Evolutionary conservation across 2,113 vertebrate genomes (phyloP).

Genomic region (Actenoides lindsayi): DNA sequence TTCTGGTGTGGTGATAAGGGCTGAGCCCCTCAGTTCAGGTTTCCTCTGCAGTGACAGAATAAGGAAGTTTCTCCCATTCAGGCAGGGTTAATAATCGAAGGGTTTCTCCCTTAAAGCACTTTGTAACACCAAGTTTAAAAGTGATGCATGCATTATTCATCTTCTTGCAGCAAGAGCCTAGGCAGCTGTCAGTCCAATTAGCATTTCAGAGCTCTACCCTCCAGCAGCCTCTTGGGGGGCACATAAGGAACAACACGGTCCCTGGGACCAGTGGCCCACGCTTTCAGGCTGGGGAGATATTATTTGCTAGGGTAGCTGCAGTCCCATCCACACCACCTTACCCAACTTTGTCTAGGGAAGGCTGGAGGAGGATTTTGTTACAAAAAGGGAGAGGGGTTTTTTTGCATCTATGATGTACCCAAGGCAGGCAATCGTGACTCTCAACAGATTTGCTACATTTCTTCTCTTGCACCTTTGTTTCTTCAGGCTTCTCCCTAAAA

Average conservation of each 20-base stretch:
- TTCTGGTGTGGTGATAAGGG: background rate
- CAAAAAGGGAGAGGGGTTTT: background rate
- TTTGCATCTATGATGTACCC: background rate
- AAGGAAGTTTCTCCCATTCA: background rate
- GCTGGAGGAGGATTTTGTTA: background rate
- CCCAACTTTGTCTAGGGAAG: background rate
- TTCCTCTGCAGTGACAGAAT: background rate
- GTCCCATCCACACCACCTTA: background rate
- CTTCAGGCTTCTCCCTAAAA: background rate
- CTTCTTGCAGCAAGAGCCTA: background rate
- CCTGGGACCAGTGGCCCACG: background rate
- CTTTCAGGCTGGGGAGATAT: background rate
- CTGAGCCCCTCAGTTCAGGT: background rate
- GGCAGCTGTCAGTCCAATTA: constrained; percentile 36
- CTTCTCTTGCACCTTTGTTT: background rate
- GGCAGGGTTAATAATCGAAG: background rate
- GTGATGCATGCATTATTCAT: constrained; percentile 54
- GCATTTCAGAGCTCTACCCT: background rate
- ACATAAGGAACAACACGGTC: background rate
- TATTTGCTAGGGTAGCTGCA: background rate
- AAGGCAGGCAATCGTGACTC: rapidly evolving
- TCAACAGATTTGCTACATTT: background rate
- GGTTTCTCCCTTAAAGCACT: background rate
- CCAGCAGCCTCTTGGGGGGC: background rate
- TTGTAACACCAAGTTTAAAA: background rate